Evolutionary conservation across 2,797 vertebrate species (phyloP), one percentile per base, ranked within the genome.

Genomic region (Luscinia megarhynchos): DNA sequence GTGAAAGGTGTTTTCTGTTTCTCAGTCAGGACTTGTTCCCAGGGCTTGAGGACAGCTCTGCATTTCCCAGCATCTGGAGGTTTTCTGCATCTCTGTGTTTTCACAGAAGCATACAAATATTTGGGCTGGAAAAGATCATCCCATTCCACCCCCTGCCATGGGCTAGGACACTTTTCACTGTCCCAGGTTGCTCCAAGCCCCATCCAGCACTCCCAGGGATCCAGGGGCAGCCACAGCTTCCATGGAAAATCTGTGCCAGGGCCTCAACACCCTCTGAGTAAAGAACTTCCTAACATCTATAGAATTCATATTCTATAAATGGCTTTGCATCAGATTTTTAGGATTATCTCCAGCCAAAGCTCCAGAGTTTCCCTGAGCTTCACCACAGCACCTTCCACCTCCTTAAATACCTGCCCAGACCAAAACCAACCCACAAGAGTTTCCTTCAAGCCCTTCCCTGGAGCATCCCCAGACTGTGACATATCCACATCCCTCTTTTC

Each of bases 121-220:
- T 46, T 58, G 72, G 38, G 29, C 53, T 53, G n/a, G 64, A 40
- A 51, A 19, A 51, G 14, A 4, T 15, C n/a, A 51, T 22, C 27
- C 8, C 2, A 1, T 22, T 2, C 14, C 17, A 30, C 5, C 2
- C 7, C 11, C 21, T 46, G 12, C 21, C 20, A 20, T 3, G 30
- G 26, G 3, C 40, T 61, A 55, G 48, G 55, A 61, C 27, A 43
- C 3, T 9, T 70, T 5, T 29, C n/a, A 45, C 7, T 2, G 0
- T 4, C 8, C 29, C 63, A 83, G 51, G 29, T 0, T 70, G 57
- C 16, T 89, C 20, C 64, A 43, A 69, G 27, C 24, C 14, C 36
- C 0, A 0, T 57, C 64, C 38, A 58, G 0, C n/a, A 45, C 7
- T 83, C 1, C 32, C 72, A 89, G 41, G 41, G 30, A 62, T 61